These are phyloP conservation scores for Neoscelio sp. DNA, from an alignment of 2,888 invertebrate genomes.

Conservation along the genomic window DNA sequence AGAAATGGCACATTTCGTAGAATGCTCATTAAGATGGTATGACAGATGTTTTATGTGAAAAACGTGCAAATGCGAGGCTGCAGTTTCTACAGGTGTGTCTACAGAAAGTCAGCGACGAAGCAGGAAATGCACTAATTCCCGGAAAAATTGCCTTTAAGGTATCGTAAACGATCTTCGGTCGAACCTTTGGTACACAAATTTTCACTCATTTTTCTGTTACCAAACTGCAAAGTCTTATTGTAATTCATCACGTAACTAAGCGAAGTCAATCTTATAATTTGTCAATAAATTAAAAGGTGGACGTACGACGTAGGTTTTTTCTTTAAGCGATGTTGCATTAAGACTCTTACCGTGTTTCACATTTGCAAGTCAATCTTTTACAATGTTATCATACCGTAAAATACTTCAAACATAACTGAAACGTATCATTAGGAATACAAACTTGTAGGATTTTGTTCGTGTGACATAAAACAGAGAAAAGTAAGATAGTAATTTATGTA, in stretches of 20 bases:
- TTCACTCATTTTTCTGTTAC: constrained; percentile 16
- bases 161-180: not conserved
- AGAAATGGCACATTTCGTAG: constrained; percentile 53
- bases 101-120: constrained; percentile 47
- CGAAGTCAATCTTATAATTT: no score
- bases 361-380: no score
- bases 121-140: constrained; percentile 38
- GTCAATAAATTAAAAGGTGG: no score
- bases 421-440: no score
- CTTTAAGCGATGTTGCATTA: no score
- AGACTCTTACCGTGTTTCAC: no score
- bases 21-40: constrained; percentile 62
- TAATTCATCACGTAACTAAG: no score
- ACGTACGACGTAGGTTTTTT: no score
- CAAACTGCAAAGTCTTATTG: not conserved
- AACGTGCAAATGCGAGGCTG: constrained; percentile 55
- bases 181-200: constrained; percentile 34
- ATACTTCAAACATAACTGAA: no score
- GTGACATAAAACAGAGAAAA: no score
- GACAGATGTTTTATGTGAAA: constrained; percentile 61
- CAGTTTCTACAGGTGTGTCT: constrained; percentile 62
- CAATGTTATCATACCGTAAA: no score
- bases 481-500: not conserved
- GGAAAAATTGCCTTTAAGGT: constrained; percentile 19
- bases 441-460: no score